phyloP scores from a whole-genome alignment of 1,140 invertebrate genomes.

The Ips typographus region DNA sequence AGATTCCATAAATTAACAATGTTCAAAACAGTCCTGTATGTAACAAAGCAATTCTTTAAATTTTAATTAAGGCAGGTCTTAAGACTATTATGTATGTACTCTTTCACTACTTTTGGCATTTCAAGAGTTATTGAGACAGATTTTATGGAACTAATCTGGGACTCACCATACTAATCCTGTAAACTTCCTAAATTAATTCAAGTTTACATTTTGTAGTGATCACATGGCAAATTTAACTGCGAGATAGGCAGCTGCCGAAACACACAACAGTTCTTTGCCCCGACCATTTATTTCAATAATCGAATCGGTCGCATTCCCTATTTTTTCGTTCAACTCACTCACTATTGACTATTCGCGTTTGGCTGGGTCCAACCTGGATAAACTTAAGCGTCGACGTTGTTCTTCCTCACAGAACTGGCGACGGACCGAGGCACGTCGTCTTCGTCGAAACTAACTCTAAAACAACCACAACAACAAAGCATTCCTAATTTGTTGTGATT shows the following conservation, averaged over 20 bases:
- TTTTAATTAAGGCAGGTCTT: too few species aligned
- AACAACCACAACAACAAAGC: too few species aligned
- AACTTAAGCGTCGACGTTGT: not conserved
- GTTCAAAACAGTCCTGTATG: too few species aligned
- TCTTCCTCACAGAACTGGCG: too few species aligned
- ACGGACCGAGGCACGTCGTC: too few species aligned
- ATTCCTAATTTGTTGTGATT: conserved; percentile 3
- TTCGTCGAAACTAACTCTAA: too few species aligned
- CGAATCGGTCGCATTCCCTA: not conserved
- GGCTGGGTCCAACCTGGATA: not conserved
- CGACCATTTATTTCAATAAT: conserved; percentile 5
- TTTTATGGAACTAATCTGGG: too few species aligned
- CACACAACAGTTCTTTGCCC: conserved; percentile 10
- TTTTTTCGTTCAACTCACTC: not conserved
- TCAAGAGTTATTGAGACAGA: too few species aligned
- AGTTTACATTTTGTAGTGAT: not conserved
- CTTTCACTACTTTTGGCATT: too few species aligned
- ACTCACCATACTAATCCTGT: not conserved
- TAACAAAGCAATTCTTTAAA: too few species aligned
- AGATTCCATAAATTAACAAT: too few species aligned
- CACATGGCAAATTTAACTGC: conserved; percentile 4
- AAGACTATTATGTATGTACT: too few species aligned
- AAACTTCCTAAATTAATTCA: not conserved
- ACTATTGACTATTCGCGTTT: not conserved
- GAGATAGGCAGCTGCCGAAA: not conserved